Evolutionary conservation across 2,113 vertebrate genomes (phyloP).

Genomic region (Xiphophorus maculatus): DNA sequence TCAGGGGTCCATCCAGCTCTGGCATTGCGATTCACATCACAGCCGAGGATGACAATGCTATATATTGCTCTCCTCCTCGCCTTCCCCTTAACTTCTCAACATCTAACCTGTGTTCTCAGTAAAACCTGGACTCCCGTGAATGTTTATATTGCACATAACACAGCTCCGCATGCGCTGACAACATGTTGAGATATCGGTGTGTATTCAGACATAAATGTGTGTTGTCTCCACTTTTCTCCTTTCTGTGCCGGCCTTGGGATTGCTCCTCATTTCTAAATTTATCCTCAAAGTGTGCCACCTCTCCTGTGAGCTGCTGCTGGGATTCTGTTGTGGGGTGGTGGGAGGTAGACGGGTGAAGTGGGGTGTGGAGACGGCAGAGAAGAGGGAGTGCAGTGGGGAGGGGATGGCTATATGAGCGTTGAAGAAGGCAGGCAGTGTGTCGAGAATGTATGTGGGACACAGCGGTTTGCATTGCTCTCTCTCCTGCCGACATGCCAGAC

Average conservation of each 20-base stretch:
- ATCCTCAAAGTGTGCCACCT: constrained; percentile 91
- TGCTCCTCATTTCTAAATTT: constrained; percentile 86
- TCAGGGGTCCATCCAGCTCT: constrained; percentile 48
- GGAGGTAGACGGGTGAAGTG: constrained; percentile 22
- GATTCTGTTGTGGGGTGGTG: constrained; percentile 73
- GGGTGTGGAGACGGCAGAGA: constrained; percentile 44
- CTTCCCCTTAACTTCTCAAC: not conserved
- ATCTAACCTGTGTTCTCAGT: not conserved
- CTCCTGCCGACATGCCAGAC: constrained; percentile 72
- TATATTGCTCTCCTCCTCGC: not conserved
- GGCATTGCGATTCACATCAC: constrained; percentile 53
- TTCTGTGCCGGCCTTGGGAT: constrained; percentile 77
- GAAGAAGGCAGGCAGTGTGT: constrained; percentile 19
- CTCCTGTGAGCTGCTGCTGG: constrained; percentile 89
- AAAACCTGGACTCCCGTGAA: not conserved
- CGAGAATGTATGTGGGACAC: constrained; percentile 79
- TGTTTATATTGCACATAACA: not conserved
- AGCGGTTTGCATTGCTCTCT: constrained; percentile 69
- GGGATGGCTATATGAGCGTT: constrained; percentile 40
- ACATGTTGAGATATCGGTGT: constrained; percentile 21
- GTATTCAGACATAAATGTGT: constrained; percentile 44
- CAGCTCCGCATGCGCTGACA: not conserved
- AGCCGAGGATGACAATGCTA: constrained; percentile 15
- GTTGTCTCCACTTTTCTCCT: constrained; percentile 53
- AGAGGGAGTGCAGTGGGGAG: constrained; percentile 32